Evolutionary conservation across 2,888 invertebrate genomes (phyloP).

Genomic region (Euproctis similis): DNA sequence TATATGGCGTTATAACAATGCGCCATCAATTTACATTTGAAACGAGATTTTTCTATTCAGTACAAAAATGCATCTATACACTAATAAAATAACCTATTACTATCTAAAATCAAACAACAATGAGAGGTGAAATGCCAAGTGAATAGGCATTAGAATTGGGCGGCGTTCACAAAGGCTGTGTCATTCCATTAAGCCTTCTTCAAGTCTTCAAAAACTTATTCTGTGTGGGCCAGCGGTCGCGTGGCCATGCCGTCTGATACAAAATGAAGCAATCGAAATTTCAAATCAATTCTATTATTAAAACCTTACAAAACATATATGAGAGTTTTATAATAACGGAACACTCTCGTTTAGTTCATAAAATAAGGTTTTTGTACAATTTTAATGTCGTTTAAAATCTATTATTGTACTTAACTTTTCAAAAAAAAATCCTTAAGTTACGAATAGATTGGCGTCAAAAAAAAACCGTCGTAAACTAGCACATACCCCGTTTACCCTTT

Average conservation of each 20-base stretch:
- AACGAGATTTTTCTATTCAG: constrained; percentile 52
- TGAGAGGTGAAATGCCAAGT: constrained; percentile 72
- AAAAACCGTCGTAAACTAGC: too few species aligned
- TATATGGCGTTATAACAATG: too few species aligned
- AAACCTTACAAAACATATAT: constrained; percentile 34
- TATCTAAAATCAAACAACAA: constrained; percentile 74
- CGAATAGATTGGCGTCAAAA: too few species aligned
- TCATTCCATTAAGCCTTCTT: constrained; percentile 75
- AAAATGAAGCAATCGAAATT: constrained; percentile 57
- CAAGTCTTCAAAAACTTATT: constrained; percentile 58
- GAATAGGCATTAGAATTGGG: constrained; percentile 76
- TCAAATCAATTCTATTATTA: constrained; percentile 69
- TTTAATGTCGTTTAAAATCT: constrained; percentile 20
- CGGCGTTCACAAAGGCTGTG: constrained; percentile 72
- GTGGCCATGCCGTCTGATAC: constrained; percentile 42
- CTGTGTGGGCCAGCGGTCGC: constrained; percentile 71
- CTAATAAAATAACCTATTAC: constrained; percentile 74
- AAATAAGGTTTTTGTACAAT: constrained; percentile 14
- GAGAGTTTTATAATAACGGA: constrained; percentile 24
- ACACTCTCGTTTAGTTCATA: constrained; percentile 31
- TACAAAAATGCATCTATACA: constrained; percentile 60
- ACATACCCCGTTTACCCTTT: too few species aligned
- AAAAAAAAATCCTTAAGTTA: too few species aligned
- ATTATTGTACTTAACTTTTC: too few species aligned
- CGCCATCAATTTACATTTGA: constrained; percentile 42